A percentile compares a stretch with the other conserved stretches of the same genome.
Conservation (phyloP, 1,140 invertebrate species). For the Pogonognathellus flavescens region DNA sequence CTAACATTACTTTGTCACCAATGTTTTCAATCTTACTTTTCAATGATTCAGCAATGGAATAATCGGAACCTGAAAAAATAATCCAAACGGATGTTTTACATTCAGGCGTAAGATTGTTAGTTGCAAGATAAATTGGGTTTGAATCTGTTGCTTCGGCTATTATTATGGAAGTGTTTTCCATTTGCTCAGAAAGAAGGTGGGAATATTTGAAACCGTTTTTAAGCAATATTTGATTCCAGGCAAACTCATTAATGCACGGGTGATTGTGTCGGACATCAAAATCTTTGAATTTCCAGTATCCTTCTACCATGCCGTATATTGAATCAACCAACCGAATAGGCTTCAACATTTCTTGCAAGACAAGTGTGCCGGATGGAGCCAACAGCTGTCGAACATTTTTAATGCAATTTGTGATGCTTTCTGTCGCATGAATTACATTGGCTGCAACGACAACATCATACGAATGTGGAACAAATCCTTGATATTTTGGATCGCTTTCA, state of each 20-base stretch:
- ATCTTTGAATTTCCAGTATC: not conserved
- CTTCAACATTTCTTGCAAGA: not conserved
- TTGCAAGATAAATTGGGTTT: no score
- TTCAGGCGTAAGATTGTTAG: no score
- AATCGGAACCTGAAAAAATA: no score
- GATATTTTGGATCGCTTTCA: slow-evolving; percentile 56
- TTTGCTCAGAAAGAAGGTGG: not conserved
- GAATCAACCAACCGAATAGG: not conserved
- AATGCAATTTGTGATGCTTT: slow-evolving; percentile 33
- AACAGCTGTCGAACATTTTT: slow-evolving; percentile 37
- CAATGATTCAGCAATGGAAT: no score
- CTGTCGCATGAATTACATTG: slow-evolving; percentile 60
- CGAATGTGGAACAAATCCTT: slow-evolving; percentile 52
- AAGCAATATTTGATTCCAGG: not conserved
- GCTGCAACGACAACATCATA: slow-evolving; percentile 54
- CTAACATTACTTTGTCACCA: no score
- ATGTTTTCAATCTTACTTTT: no score
- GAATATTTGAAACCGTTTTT: not conserved
- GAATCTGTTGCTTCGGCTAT: no score
- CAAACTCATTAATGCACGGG: not conserved
- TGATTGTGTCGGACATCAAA: not conserved
- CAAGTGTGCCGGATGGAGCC: not conserved
- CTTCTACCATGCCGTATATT: not conserved
- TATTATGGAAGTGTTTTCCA: not conserved
- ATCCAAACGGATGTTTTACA: no score